Evolutionary conservation across 2,888 invertebrate genomes (phyloP), one percentile per base, ranked within the genome.

Genomic region (Tipula helvola): DNA sequence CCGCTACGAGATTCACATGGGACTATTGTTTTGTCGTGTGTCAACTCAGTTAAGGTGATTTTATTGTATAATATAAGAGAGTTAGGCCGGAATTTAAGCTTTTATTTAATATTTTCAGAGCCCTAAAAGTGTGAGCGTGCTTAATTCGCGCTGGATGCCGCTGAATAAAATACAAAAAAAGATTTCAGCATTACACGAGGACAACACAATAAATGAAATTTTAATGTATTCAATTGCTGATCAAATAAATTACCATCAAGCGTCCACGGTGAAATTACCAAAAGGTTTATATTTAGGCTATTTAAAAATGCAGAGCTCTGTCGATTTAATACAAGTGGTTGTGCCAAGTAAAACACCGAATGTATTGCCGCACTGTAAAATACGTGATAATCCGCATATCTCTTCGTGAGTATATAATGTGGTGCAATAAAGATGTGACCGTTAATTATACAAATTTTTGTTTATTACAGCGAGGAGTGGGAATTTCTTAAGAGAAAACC

Each of bases 241-340:
- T 88, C 96, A 96, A 91, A 93, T 94, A 86, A 93, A 93, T 86
- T 94, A 94, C 88, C 93, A 94, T 89, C 94, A 94, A 91, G 93
- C 93, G 85, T 97, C 97, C 87, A 94, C 95, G 88, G 95, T 96
- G 87, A 96, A 96, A 89, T 92, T 99, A 86, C 93, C 95, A 1
- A 95, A 95, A 42, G 99, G 99, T 0, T 93, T 99, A 36, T 99
- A 99, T 92, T 92, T 99, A 88, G 97, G 98, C 57, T 99, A 99
- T 92, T 93, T 99, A 88, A 99, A 99, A 91, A 96, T 99, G 93
- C 97, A 98, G 90, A 97, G 97, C 88, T 98, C 98, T 1, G 97
- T 99, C 87, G 99, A 99, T 91, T 95, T 97, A 87, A 96, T 99
- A 85, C 95, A 97, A 89, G 95, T 99, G 10, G 96, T 99, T 85